These are phyloP conservation scores for Orientallactaga sibirica DNA, from an alignment of 2,797 vertebrate species.

Conservation along the genomic window DNA sequence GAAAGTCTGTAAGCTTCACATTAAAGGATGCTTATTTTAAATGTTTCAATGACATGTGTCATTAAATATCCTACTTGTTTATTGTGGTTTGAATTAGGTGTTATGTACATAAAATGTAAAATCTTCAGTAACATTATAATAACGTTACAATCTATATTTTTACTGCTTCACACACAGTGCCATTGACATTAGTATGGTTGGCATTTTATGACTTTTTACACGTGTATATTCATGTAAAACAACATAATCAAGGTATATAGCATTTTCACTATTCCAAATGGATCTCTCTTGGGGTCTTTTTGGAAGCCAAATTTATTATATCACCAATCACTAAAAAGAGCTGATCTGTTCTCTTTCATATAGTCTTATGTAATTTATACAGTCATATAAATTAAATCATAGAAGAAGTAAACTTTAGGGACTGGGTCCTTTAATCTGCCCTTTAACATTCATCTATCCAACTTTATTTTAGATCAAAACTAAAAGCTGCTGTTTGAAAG, in stretches of 20 bases:
- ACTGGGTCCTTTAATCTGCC: background rate
- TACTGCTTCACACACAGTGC: background rate
- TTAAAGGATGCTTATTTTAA: background rate
- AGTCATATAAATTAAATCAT: background rate
- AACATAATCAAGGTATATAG: background rate
- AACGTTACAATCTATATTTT: background rate
- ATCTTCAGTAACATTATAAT: background rate
- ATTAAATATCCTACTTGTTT: background rate
- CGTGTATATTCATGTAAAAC: background rate
- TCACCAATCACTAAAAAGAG: background rate
- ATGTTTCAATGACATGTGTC: background rate
- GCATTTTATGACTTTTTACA: background rate
- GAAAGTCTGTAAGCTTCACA: background rate
- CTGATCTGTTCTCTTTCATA: too few relatives aligned
- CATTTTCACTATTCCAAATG: background rate
- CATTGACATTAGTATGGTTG: background rate
- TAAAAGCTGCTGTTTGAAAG: background rate
- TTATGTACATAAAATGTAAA: background rate
- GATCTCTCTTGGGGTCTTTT: too few relatives aligned
- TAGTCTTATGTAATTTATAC: background rate
- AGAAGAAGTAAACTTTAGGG: background rate
- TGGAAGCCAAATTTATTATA: accelerated
- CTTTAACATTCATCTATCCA: background rate
- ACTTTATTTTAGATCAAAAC: background rate
- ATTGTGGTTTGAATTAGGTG: background rate